Evolutionary conservation across 2,888 invertebrate genomes (phyloP).

Genomic region (Epinotia nisella): DNA sequence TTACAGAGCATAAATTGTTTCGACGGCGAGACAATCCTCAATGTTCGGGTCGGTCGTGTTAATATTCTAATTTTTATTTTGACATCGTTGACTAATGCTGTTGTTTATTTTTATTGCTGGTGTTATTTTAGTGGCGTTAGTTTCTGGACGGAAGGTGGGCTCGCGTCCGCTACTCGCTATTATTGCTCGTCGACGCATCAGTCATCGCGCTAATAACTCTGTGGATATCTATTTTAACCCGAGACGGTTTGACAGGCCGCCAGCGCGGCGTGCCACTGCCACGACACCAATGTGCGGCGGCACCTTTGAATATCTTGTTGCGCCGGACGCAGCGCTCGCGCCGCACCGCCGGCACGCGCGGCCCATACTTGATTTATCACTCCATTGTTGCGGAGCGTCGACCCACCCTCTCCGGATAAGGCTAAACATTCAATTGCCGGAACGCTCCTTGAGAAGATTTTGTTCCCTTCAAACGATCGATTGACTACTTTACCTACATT

Average conservation of each 20-base stretch:
- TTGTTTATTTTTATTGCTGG: conserved; percentile 82
- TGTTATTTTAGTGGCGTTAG: conserved; percentile 76
- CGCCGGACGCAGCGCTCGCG: conserved; percentile 63
- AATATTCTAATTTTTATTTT: conserved; percentile 78
- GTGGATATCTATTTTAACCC: conserved; percentile 76
- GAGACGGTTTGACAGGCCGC: conserved; percentile 71
- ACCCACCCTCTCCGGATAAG: conserved; percentile 79
- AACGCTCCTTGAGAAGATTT: conserved; percentile 77
- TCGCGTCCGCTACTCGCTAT: conserved; percentile 58
- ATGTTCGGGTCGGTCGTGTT: conserved; percentile 60
- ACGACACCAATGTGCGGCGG: conserved; percentile 60
- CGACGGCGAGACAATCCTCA: conserved; percentile 53
- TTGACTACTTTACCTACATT: conserved; percentile 62
- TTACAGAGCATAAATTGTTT: conserved; percentile 49
- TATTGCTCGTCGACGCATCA: conserved; percentile 80
- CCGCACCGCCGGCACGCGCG: conserved; percentile 72
- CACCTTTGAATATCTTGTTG: conserved; percentile 71
- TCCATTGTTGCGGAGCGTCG: conserved; percentile 80
- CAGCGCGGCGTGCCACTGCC: conserved; percentile 57
- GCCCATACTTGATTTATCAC: conserved; percentile 83
- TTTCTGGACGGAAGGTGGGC: conserved; percentile 70
- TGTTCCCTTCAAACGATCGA: conserved; percentile 76
- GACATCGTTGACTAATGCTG: conserved; percentile 82
- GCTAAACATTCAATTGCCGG: conserved; percentile 83
- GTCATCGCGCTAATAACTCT: conserved; percentile 77